A percentile compares a stretch with the other conserved stretches of the same genome.
These are phyloP conservation scores for Caenorhabditis remanei DNA, from an alignment of 1,140 invertebrate genomes.

Conservation along the genomic window DNA sequence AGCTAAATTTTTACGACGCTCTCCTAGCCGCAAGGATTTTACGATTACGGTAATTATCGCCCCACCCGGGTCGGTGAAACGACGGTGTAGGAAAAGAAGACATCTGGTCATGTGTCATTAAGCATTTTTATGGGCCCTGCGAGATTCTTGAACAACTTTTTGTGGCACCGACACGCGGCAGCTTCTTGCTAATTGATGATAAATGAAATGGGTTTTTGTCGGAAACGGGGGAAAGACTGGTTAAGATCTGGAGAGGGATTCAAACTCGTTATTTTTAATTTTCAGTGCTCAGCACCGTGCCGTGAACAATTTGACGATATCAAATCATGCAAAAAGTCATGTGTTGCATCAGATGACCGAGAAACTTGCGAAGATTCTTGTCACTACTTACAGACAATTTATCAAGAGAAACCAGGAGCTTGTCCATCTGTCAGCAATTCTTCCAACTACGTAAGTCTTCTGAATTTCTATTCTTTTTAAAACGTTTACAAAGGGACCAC, in stretches of 20 bases:
- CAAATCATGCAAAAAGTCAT: constrained; percentile 65
- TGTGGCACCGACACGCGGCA: background rate
- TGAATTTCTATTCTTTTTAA: background rate
- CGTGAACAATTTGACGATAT: constrained; percentile 56
- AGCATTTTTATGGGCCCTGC: background rate
- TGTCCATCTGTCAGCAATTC: constrained; percentile 66
- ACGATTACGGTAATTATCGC: constrained; percentile 18
- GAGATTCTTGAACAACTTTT: background rate
- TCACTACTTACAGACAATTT: constrained; percentile 69
- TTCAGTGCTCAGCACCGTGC: constrained; percentile 63
- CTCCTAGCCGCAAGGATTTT: background rate
- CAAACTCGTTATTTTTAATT: background rate
- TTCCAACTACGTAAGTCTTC: constrained; percentile 12
- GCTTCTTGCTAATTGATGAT: no score
- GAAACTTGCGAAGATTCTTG: constrained; percentile 71
- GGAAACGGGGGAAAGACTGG: no score
- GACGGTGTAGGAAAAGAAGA: background rate
- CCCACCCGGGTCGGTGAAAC: background rate
- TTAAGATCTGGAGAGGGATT: background rate
- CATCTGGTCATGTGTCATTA: constrained; percentile 4
- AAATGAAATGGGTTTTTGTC: no score
- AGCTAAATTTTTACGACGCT: background rate
- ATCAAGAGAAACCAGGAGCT: constrained; percentile 68
- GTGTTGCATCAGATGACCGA: constrained; percentile 20
- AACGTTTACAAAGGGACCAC: background rate